Base-by-base conservation (phyloP, 1,140 invertebrate genomes). In the Orius insidiosus region DNA sequence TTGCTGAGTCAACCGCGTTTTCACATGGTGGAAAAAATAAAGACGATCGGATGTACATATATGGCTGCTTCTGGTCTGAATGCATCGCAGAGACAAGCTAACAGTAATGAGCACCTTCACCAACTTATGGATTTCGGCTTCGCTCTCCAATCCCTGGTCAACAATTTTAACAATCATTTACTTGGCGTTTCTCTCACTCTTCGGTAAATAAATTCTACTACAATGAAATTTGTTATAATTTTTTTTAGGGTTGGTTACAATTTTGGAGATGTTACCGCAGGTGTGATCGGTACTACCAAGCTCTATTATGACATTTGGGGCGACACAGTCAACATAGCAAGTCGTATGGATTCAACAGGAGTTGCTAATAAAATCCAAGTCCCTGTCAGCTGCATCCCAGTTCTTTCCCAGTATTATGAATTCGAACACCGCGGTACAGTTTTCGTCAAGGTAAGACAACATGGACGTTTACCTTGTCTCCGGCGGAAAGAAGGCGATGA, bases 301-400 rank as follows among this genome's bases (percentile, higher is more conserved):
- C 66, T 96, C 11, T 88, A 92, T 57, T 98, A 95, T 54, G 94
- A 97, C 61, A 96, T 98, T 44, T 98, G 94, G 94, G 93, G 94
- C 0, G 92, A 98, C 64, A 89, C 93, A 0, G 92, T 96, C 0
- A 98, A 98, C 64, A 93, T 97, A 44, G 89, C 93, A 0, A 90
- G 85, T 3, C 67, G 93, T 44, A 95, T 87, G 93, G 93, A 98
- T 59, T 90, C 87, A 1, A 92, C 86, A 0, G 85, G 87, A 0
- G 74, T 94, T 1, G 34, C 44, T 15, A 45, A 45, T 45, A 18
- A 32, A 35, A 34, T 35, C 14, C 31, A 35, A 45, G 42, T 51
- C 2, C 46, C 49, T 6, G 15, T 41, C 3, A 30, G 30, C 32
- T 47, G 39, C 14, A 40, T 51, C 5, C 19, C 24, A 7, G 18